Percentiles rank a stretch among this genome's conserved stretches.
Evolutionary conservation across 2,888 invertebrate species (phyloP).

Genomic region (Epicampocera succincta): DNA sequence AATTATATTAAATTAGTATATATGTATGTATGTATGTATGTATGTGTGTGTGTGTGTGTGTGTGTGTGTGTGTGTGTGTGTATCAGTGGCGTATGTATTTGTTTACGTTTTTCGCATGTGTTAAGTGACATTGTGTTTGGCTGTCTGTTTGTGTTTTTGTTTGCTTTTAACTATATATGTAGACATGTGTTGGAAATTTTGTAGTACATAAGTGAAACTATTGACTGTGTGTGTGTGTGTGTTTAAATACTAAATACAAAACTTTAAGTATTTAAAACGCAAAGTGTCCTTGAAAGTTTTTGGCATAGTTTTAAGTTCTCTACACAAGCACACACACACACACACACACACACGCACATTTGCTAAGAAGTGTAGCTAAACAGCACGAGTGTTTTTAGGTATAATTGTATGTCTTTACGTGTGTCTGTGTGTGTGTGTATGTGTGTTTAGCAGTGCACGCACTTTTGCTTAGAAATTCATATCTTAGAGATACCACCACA

Average conservation of each 20-base stretch:
- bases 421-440: conserved; percentile 24
- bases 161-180: conserved; percentile 20
- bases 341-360: conserved; percentile 49
- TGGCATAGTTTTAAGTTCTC: conserved; percentile 79
- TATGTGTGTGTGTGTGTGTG: not conserved
- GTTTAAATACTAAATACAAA: conserved; percentile 7
- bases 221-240: not conserved
- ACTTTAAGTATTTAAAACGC: conserved; percentile 68
- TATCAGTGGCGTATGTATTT: too few species aligned
- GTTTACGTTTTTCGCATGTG: not conserved
- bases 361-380: conserved; percentile 16
- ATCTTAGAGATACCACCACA: conserved; percentile 58
- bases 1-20: conserved; percentile 61
- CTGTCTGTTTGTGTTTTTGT: not conserved
- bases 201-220: conserved; percentile 37
- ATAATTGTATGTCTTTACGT: conserved; percentile 31
- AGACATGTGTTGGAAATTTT: conserved; percentile 49
- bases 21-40: conserved; percentile 20
- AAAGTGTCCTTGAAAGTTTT: conserved; percentile 81
- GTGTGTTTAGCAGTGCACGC: conserved; percentile 57
- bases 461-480: conserved; percentile 63
- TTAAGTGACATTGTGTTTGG: conserved; percentile 16
- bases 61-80: not conserved
- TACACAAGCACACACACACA: conserved; percentile 8
- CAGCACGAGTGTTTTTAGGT: conserved; percentile 13